Evolutionary conservation across 2,113 vertebrate genomes (phyloP).

Genomic region (Tragelaphus strepsiceros): DNA sequence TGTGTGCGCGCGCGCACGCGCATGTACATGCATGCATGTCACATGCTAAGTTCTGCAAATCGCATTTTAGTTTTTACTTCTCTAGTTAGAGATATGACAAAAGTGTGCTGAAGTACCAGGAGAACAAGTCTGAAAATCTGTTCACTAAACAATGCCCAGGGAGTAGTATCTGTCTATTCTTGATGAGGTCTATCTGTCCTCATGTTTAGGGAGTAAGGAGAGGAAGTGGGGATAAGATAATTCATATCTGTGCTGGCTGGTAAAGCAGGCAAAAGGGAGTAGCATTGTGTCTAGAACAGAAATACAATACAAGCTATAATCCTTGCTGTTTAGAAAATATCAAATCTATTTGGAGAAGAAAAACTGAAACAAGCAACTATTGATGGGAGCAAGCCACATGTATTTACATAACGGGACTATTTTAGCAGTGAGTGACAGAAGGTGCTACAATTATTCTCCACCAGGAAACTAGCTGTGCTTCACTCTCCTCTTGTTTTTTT

Average conservation of each 20-base stretch:
- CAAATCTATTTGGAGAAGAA: constrained; percentile 12
- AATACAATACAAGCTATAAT: background rate
- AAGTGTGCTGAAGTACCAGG: background rate
- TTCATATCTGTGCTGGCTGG: background rate
- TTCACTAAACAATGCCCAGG: background rate
- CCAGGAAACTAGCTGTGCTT: background rate
- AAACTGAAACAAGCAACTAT: background rate
- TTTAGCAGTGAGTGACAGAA: background rate
- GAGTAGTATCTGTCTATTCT: background rate
- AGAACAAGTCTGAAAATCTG: background rate
- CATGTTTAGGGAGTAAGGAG: background rate
- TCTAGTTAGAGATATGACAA: background rate
- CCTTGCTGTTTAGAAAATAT: background rate
- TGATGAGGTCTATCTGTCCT: background rate
- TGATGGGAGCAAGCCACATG: background rate
- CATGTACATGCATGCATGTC: too few species aligned
- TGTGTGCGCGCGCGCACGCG: accelerated
- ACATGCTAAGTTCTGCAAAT: background rate
- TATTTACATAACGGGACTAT: background rate
- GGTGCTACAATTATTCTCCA: background rate
- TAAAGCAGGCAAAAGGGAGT: background rate
- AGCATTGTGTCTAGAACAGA: background rate
- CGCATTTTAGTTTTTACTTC: background rate
- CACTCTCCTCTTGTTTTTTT: background rate
- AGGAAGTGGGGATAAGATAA: background rate